A percentile compares a stretch with the other conserved stretches of the same genome.
Evolutionary conservation across 2,797 vertebrate species (phyloP).

Genomic region (Eulemur mongoz): DNA sequence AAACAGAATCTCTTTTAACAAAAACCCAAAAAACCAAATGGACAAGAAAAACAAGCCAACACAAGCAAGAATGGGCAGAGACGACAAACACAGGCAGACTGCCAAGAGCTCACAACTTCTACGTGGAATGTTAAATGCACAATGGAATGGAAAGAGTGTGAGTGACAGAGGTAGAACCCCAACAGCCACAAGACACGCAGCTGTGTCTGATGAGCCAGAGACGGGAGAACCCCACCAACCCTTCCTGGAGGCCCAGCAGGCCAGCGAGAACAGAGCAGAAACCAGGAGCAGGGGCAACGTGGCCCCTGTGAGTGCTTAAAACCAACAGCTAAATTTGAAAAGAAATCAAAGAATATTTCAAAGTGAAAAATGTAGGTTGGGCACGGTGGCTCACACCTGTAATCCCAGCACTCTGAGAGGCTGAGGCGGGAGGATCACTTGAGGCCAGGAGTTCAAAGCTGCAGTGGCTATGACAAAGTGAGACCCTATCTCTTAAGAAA

Average conservation of each 20-base stretch:
- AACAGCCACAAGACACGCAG: not conserved
- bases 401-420: too few relatives aligned
- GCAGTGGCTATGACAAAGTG: too few relatives aligned
- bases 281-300: fast-evolving
- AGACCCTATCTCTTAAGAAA: not conserved
- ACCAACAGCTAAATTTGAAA: not conserved
- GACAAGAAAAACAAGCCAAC: not conserved
- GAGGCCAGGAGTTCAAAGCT: too few relatives aligned
- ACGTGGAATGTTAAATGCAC: not conserved
- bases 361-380: too few relatives aligned
- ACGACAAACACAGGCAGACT: not conserved
- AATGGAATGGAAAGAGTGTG: not conserved
- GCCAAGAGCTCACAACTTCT: not conserved
- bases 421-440: too few relatives aligned
- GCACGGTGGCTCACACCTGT: too few relatives aligned
- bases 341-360: not conserved
- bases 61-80: not conserved
- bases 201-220: not conserved
- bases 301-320: not conserved
- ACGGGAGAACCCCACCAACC: not conserved
- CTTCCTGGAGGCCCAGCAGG: not conserved
- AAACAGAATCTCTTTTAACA: not conserved
- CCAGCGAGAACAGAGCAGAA: not conserved
- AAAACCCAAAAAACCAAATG: not conserved
- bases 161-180: not conserved